These are phyloP conservation scores for Aleiodes alternator DNA, from an alignment of 2,888 invertebrate species.

Conservation along the genomic window DNA sequence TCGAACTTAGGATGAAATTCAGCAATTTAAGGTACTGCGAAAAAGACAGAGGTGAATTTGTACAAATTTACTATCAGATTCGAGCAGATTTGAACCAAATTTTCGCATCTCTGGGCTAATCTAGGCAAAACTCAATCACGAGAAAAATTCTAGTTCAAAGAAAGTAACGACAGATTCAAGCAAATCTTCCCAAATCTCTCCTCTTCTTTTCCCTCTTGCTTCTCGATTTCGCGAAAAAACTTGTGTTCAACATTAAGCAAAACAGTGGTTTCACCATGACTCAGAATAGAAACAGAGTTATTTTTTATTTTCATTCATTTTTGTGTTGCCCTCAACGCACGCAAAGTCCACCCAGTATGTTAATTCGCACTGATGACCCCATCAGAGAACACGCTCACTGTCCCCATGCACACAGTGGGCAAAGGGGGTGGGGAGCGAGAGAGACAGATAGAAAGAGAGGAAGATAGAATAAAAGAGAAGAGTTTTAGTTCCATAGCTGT, in stretches of 20 bases:
- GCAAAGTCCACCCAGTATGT: slow-evolving; percentile 71
- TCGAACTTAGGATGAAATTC: too few species aligned
- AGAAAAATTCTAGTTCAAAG: too few species aligned
- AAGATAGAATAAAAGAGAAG: background rate
- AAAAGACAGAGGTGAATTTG: too few species aligned
- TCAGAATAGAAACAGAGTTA: slow-evolving; percentile 36
- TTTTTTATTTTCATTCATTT: slow-evolving; percentile 6
- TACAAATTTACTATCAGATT: too few species aligned
- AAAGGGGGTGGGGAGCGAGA: background rate
- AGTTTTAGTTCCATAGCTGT: slow-evolving; percentile 4
- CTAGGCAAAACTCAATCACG: too few species aligned
- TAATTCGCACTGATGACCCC: slow-evolving; percentile 75
- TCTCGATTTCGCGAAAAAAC: background rate
- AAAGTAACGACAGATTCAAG: too few species aligned
- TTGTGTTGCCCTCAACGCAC: slow-evolving; percentile 54
- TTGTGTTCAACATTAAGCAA: background rate
- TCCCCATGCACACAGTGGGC: slow-evolving; percentile 31
- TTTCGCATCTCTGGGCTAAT: too few species aligned
- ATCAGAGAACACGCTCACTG: slow-evolving; percentile 63
- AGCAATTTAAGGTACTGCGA: too few species aligned
- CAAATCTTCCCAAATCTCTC: too few species aligned
- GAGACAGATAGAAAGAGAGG: background rate
- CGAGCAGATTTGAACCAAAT: too few species aligned
- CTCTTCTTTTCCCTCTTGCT: too few species aligned
- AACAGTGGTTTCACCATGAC: slow-evolving; percentile 18